Evolutionary conservation across 2,888 invertebrate species (phyloP).

Genomic region (Helleia helle): DNA sequence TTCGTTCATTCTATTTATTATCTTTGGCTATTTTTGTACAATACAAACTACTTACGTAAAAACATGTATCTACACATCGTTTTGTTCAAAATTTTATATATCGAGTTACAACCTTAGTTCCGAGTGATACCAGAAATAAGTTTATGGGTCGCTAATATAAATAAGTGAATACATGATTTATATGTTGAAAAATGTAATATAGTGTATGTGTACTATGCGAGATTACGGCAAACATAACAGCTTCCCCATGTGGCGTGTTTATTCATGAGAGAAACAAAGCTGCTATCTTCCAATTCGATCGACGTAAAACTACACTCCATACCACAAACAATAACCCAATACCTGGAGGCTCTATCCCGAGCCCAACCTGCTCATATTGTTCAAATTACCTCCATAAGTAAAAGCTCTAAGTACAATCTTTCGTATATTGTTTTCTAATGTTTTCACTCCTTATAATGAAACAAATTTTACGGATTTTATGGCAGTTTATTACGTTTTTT

Average conservation of each 20-base stretch:
- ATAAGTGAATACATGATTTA: slow-evolving; percentile 11
- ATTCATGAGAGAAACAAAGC: no score
- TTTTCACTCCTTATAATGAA: no score
- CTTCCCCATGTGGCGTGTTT: neutral
- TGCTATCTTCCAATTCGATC: no score
- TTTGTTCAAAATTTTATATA: slow-evolving; percentile 57
- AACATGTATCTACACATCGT: slow-evolving; percentile 61
- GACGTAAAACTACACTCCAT: no score
- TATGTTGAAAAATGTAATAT: slow-evolving; percentile 7
- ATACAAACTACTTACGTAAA: slow-evolving; percentile 67
- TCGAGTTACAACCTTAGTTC: slow-evolving; percentile 70
- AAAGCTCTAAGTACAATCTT: no score
- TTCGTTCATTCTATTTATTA: slow-evolving; percentile 55
- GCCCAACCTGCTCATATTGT: no score
- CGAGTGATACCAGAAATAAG: slow-evolving; percentile 47
- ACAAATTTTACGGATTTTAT: no score
- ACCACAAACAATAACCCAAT: no score
- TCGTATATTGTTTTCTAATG: no score
- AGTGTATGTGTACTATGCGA: neutral
- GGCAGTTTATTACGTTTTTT: no score
- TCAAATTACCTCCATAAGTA: no score
- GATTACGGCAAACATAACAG: neutral
- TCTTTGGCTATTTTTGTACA: slow-evolving; percentile 67
- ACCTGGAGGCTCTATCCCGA: no score
- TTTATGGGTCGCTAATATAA: slow-evolving; percentile 11